These are phyloP conservation scores for Gobiocypris rarus DNA, from an alignment of 2,113 vertebrate species.

Conservation along the genomic window DNA sequence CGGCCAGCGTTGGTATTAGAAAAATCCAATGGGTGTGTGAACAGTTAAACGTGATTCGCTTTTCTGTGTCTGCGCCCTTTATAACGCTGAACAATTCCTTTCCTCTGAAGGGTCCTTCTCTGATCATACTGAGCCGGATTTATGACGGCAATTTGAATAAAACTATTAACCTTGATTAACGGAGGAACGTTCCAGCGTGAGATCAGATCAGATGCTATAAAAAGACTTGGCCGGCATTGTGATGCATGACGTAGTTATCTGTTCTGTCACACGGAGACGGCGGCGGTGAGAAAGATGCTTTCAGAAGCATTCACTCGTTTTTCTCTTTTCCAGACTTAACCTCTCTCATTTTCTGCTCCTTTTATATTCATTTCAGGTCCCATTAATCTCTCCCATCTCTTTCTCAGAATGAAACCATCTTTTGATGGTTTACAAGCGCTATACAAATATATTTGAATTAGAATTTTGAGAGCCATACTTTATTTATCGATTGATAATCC, in stretches of 20 bases:
- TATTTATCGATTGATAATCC: neutral
- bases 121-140: conserved; percentile 57
- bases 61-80: neutral
- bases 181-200: conserved; percentile 19
- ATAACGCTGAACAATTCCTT: conserved; percentile 35
- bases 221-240: conserved; percentile 18
- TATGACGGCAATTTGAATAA: conserved; percentile 54
- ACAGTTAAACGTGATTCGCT: neutral
- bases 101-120: neutral
- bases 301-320: neutral
- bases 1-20: conserved; percentile 27
- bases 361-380: neutral
- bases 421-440: too few relatives aligned
- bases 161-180: conserved; percentile 57
- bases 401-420: neutral
- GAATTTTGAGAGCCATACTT: neutral
- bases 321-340: neutral
- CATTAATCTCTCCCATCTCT: conserved; percentile 19
- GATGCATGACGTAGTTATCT: conserved; percentile 10
- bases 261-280: neutral
- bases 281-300: neutral
- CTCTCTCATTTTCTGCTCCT: conserved; percentile 31
- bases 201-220: conserved; percentile 27
- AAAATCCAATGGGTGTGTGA: conserved; percentile 7
- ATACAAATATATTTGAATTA: too few relatives aligned